These are phyloP conservation scores for Mythimna loreyi DNA, from an alignment of 2,888 invertebrate species.

Conservation along the genomic window DNA sequence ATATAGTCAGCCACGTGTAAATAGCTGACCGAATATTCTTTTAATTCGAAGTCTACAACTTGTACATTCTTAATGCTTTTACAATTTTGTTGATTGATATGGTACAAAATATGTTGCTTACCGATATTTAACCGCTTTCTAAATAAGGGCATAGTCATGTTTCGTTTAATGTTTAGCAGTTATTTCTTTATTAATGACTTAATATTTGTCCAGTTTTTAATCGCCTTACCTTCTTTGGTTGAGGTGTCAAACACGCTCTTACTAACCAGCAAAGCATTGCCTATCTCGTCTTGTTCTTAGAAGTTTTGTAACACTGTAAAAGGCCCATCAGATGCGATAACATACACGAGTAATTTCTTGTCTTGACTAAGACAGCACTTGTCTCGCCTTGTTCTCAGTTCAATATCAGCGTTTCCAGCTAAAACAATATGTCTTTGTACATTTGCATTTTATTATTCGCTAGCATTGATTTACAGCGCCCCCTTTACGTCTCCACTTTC, in stretches of 20 bases:
- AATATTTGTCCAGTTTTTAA: conserved; percentile 43
- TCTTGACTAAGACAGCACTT: conserved; percentile 41
- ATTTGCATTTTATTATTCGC: conserved; percentile 79
- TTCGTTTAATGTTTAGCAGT: conserved; percentile 39
- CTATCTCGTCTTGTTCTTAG: conserved; percentile 34
- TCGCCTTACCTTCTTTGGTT: conserved; percentile 39
- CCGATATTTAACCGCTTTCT: conserved; percentile 39
- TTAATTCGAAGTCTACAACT: conserved; percentile 34
- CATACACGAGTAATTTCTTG: conserved; percentile 46
- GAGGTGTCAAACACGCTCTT: conserved; percentile 45
- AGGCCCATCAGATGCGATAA: conserved; percentile 42
- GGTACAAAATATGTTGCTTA: conserved; percentile 37
- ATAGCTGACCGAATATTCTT: conserved; percentile 38
- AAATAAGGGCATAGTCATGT: conserved; percentile 52
- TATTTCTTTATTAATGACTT: conserved; percentile 57
- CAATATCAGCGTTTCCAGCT: conserved; percentile 59
- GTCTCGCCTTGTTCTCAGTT: conserved; percentile 34
- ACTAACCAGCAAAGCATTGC: conserved; percentile 25
- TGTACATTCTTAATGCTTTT: conserved; percentile 34
- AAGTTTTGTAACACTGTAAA: conserved; percentile 32
- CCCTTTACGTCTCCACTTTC: conserved; percentile 75
- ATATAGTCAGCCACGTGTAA: conserved; percentile 36
- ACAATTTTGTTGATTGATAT: conserved; percentile 33
- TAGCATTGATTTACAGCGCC: conserved; percentile 81
- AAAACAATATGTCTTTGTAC: conserved; percentile 59